Conservation (phyloP, 2,888 invertebrate species). For the Andricus quercusramuli region DNA sequence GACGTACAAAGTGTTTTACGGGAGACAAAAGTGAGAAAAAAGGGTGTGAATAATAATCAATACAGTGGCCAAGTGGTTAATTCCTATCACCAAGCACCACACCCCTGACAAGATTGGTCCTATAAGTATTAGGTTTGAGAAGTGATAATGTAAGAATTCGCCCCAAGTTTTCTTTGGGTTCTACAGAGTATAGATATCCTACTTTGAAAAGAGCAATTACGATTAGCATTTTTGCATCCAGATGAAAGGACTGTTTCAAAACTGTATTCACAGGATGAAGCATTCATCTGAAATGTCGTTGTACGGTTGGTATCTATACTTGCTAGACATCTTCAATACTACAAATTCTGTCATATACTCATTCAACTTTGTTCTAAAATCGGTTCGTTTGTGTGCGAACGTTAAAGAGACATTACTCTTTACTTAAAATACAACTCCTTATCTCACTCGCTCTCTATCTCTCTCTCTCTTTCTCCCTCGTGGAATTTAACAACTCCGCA, state of each 20-base stretch:
- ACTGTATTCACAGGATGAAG: too few relatives aligned
- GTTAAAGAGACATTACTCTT: not conserved
- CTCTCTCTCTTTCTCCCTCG: not conserved
- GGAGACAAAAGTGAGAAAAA: constrained; percentile 54
- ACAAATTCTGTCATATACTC: not conserved
- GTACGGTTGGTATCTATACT: too few relatives aligned
- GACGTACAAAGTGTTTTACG: constrained; percentile 47
- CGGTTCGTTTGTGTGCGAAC: not conserved
- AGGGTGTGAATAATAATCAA: constrained; percentile 72
- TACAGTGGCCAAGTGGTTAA: constrained; percentile 74
- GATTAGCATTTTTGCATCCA: not conserved
- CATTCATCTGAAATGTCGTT: too few relatives aligned
- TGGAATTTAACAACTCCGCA: not conserved
- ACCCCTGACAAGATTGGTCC: constrained; percentile 59
- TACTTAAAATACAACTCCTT: not conserved
- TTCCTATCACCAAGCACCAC: constrained; percentile 72
- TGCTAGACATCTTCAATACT: too few relatives aligned
- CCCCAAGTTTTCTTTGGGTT: not conserved
- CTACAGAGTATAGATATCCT: not conserved
- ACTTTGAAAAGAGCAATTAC: not conserved
- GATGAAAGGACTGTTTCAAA: not conserved
- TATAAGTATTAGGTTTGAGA: constrained; percentile 48
- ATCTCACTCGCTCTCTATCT: not conserved
- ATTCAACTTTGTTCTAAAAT: not conserved
- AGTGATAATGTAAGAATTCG: not conserved